phyloP scores from a whole-genome alignment of 2,888 invertebrate genomes.

The Tachina fera region DNA sequence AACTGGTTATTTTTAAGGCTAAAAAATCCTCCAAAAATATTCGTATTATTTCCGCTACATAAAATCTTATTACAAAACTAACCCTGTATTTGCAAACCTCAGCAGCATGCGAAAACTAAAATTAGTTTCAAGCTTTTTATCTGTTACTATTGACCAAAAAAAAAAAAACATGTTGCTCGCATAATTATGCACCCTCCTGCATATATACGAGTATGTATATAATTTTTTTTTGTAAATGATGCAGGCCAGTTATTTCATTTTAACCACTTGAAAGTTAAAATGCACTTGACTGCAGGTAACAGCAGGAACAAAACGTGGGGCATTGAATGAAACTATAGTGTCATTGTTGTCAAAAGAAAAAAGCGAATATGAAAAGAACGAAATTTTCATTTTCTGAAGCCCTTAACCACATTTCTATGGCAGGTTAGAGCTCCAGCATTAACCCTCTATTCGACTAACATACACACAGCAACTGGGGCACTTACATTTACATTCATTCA shows the following conservation, averaged over 20 bases:
- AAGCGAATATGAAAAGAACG: background rate
- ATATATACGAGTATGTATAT: too few species aligned
- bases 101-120: background rate
- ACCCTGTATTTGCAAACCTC: too few species aligned
- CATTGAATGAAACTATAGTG: conserved; percentile 11
- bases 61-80: too few species aligned
- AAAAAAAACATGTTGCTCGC: background rate
- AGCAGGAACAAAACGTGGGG: conserved; percentile 6
- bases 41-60: too few species aligned
- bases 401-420: conserved; percentile 18
- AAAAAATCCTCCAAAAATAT: too few species aligned
- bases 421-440: conserved; percentile 16
- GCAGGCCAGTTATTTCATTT: conserved; percentile 52
- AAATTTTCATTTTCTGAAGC: background rate
- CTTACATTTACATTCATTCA: background rate
- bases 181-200: conserved; percentile 1
- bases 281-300: conserved; percentile 44
- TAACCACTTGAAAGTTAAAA: conserved; percentile 55
- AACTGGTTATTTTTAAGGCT: too few species aligned
- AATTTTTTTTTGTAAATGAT: conserved; percentile 15
- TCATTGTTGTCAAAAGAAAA: conserved; percentile 12
- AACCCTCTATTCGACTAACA: background rate
- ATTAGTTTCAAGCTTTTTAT: conserved; percentile 27
- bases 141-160: conserved; percentile 1
- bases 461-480: background rate